phyloP scores from a whole-genome alignment of 2,888 invertebrate species.

The Elmis aenea region DNA sequence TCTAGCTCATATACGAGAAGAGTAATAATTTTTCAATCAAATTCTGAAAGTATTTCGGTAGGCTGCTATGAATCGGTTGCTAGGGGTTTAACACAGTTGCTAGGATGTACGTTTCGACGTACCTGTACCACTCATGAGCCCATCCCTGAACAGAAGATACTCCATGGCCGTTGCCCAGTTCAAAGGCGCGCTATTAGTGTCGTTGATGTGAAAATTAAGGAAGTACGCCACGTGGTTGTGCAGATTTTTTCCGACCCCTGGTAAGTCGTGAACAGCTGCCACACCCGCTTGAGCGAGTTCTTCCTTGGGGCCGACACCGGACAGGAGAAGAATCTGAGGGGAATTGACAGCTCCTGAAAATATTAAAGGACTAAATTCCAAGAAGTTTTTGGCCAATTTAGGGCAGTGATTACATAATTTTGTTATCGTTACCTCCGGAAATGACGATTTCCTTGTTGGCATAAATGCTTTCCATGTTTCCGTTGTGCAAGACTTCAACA shows the following conservation, averaged over 20 bases:
- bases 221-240: conserved; percentile 83
- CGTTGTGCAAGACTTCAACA: conserved; percentile 62
- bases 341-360: conserved; percentile 76
- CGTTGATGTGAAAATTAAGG: conserved; percentile 73
- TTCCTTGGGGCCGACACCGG: conserved; percentile 78
- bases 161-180: conserved; percentile 93
- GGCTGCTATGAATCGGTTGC: no score
- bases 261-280: conserved; percentile 64
- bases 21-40: no score
- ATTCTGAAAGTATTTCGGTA: no score
- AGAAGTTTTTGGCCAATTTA: background rate
- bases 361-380: no score
- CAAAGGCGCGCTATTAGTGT: conserved; percentile 78
- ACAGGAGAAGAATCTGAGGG: conserved; percentile 86
- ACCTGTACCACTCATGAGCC: conserved; percentile 86
- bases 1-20: no score
- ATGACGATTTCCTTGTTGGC: conserved; percentile 67
- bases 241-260: conserved; percentile 78
- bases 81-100: no score
- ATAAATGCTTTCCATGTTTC: conserved; percentile 54
- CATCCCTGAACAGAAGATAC: conserved; percentile 80
- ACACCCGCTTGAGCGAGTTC: conserved; percentile 61
- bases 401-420: background rate
- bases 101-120: no score
- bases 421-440: conserved; percentile 45